Percentiles rank a stretch among this genome's conserved stretches.
These are phyloP conservation scores for Sebastes trivittatus DNA, from an alignment of 2,797 vertebrate species.

Conservation along the genomic window DNA sequence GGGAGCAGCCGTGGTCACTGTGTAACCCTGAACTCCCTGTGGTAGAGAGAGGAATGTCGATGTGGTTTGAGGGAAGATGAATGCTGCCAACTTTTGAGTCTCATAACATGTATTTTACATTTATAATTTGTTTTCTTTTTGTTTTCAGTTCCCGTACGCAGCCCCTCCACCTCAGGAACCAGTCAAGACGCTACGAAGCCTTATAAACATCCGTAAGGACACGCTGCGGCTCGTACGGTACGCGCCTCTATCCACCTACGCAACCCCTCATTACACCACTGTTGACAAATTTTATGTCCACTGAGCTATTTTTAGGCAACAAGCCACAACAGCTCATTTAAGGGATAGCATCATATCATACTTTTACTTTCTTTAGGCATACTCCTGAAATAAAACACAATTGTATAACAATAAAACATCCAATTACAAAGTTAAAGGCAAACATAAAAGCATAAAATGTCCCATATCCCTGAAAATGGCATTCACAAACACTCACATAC, in stretches of 20 bases:
- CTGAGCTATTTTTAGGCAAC: slow-evolving; percentile 22
- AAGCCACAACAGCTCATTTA: slow-evolving; percentile 5
- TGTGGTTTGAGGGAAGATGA: slow-evolving; percentile 22
- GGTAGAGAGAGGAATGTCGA: slow-evolving; percentile 52
- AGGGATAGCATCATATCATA: background rate
- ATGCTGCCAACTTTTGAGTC: slow-evolving; percentile 15
- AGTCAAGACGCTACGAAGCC: slow-evolving; percentile 95
- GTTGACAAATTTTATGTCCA: background rate
- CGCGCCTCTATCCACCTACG: slow-evolving; percentile 30
- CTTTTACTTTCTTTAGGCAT: background rate
- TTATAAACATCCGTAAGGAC: slow-evolving; percentile 98
- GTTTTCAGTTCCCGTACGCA: slow-evolving; percentile 93
- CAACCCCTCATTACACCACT: slow-evolving; percentile 3
- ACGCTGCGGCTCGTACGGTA: slow-evolving; percentile 94
- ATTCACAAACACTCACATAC: background rate
- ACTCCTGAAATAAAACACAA: background rate
- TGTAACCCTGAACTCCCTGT: slow-evolving; percentile 38
- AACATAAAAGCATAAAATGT: slow-evolving; percentile 2
- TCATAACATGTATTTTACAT: slow-evolving; percentile 45
- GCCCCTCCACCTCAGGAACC: slow-evolving; percentile 97
- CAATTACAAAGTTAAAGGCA: background rate
- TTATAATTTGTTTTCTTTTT: slow-evolving; percentile 48
- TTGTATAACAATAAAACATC: background rate
- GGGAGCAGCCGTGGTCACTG: slow-evolving; percentile 32
- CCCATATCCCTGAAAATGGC: background rate